Base-by-base conservation (phyloP, 2,888 invertebrate species). In the Zaprionus obscuricornis region DNA sequence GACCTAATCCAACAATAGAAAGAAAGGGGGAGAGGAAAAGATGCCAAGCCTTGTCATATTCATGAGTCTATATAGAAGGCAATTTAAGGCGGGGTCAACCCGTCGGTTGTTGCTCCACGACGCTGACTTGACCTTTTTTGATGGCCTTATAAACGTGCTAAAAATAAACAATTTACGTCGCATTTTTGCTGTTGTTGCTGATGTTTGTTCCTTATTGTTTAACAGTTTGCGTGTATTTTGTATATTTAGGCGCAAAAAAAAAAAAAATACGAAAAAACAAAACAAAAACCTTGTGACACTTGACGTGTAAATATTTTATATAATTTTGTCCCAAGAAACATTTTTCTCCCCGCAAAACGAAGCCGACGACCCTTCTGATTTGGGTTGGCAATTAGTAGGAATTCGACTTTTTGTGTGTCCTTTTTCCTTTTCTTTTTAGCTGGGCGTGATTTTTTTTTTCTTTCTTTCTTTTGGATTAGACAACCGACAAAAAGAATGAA, bases 101-200 rank as follows among this genome's bases (percentile, higher is more conserved):
- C 39, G 36, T 3, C 5, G 4, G 6, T 2, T 7, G 29, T n/a
- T n/a, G 8, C 36, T 36, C 14, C 16, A 7, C 3, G 24, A 24
- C 37, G 55, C 63, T 71, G 62, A 64, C 85, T 63, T 83, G 63
- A 75, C 85, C 85, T 73, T 79, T 85, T 55, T 58, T 66, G 72
- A 82, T 85, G 79, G 68, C 58, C 74, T 58, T 81, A 82, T 85
- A 79, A 82, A 85, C 72, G 79, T 69, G 78, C 79, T 82, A 82
- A 79, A 79, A 85, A 79, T 85, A 79, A 85, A 85, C 83, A 79
- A 82, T 69, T 78, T 85, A 22, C 58, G 46, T 45, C 60, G 60
- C 51, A 50, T 55, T 60, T 47, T 56, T 55, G 34, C 46, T 50
- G 40, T 11, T 29, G 7, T 22, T 56, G 33, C 16, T 46, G 18